These are phyloP conservation scores for Brachyalestes nurse DNA, from an alignment of 2,797 vertebrate species.

Conservation along the genomic window DNA sequence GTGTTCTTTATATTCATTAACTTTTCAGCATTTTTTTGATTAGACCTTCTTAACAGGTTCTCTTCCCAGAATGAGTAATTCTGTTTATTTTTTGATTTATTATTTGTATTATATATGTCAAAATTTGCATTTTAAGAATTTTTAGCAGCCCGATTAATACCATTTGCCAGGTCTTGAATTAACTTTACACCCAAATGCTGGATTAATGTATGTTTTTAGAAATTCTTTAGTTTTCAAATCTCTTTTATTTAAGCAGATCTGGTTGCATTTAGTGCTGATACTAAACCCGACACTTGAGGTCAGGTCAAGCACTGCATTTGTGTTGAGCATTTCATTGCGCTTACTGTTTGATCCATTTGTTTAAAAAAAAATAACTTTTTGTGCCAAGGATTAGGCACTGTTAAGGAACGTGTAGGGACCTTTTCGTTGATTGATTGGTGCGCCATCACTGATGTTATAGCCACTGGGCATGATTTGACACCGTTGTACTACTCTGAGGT, in stretches of 20 bases:
- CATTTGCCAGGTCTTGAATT: neutral
- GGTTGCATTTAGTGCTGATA: neutral
- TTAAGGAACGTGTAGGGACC: neutral
- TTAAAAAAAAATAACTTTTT: neutral
- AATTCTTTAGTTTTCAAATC: neutral
- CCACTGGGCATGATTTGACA: neutral
- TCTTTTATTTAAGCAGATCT: neutral
- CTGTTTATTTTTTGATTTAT: no score
- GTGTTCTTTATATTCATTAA: no score
- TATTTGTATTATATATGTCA: no score
- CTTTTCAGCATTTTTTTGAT: no score
- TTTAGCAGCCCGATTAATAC: neutral
- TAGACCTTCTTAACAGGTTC: no score
- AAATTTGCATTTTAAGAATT: no score
- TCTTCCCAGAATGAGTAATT: no score
- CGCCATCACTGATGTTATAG: neutral
- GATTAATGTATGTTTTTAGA: neutral
- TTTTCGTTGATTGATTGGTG: neutral
- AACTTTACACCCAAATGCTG: no score
- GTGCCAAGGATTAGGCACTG: neutral
- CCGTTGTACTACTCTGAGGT: neutral
- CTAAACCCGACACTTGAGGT: conserved; percentile 10
- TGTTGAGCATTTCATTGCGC: neutral
- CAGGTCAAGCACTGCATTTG: conserved; percentile 8
- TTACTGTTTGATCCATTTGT: neutral